Percentiles rank a stretch among this genome's conserved stretches.
Conservation (phyloP, 2,888 invertebrate genomes). For the Chrysina gloriosa region DNA sequence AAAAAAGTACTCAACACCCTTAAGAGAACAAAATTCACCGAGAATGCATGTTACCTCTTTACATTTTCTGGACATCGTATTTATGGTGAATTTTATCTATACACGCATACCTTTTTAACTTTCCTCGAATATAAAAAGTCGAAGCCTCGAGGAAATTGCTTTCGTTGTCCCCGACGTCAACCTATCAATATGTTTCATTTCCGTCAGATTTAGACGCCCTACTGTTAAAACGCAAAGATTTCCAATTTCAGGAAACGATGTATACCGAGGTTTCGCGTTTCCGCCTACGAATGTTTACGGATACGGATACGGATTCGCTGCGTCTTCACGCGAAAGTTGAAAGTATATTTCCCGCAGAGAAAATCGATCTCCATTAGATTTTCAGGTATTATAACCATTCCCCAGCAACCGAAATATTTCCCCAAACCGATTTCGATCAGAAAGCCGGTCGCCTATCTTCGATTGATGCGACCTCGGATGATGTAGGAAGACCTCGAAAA, state of each 20-base stretch:
- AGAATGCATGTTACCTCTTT: too few species aligned
- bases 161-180: neutral
- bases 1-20: too few species aligned
- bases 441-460: neutral
- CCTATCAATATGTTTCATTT: slow-evolving; percentile 1
- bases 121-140: neutral
- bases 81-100: too few species aligned
- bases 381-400: slow-evolving; percentile 7
- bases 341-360: neutral
- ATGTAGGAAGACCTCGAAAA: neutral
- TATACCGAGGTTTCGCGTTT: neutral
- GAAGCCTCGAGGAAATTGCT: too few species aligned
- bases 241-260: slow-evolving; percentile 1
- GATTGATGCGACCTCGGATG: neutral
- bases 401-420: neutral
- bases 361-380: slow-evolving; percentile 17
- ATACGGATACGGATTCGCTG: neutral
- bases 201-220: neutral
- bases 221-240: neutral
- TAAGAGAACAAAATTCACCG: too few species aligned
- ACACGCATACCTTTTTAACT: too few species aligned
- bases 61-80: too few species aligned
- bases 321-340: neutral
- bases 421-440: neutral
- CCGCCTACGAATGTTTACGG: slow-evolving; percentile 1